These are phyloP conservation scores for Aurelia sp. DNA, from an alignment of 30 jellyfish, hydroid and myxozoan genomes.

Conservation along the genomic window DNA sequence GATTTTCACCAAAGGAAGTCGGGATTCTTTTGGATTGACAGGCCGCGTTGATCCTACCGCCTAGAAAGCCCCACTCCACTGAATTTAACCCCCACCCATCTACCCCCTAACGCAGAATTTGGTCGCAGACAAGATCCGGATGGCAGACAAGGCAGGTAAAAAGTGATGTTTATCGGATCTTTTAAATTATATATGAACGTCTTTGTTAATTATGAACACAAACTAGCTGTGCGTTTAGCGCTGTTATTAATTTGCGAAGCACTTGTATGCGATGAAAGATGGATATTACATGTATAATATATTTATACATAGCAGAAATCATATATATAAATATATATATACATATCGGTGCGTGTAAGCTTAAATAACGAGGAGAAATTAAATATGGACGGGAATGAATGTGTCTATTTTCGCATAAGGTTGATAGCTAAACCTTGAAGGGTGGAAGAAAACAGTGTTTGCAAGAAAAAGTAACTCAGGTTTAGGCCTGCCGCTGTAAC, in stretches of 20 bases:
- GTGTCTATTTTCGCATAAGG: not conserved
- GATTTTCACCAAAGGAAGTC: too few species aligned
- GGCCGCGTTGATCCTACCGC: too few species aligned
- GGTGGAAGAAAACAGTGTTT: not conserved
- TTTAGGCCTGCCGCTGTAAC: too few species aligned
- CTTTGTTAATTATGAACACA: slow-evolving; percentile 38
- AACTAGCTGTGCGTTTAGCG: slow-evolving; percentile 62
- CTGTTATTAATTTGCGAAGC: slow-evolving; percentile 44
- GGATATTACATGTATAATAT: slow-evolving; percentile 33
- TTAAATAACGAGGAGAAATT: slow-evolving; percentile 32
- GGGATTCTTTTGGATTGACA: too few species aligned
- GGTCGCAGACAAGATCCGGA: not conserved
- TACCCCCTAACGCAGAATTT: not conserved
- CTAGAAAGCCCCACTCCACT: not conserved
- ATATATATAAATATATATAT: slow-evolving; percentile 42
- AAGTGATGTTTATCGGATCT: slow-evolving; percentile 6
- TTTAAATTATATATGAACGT: slow-evolving; percentile 63
- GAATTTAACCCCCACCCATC: not conserved
- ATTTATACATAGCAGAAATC: slow-evolving; percentile 32
- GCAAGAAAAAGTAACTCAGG: not conserved
- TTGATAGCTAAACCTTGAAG: not conserved
- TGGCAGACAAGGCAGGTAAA: slow-evolving; percentile 7
- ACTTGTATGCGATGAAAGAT: slow-evolving; percentile 29
- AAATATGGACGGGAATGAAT: slow-evolving; percentile 7
- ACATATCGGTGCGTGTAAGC: slow-evolving; percentile 54